Conservation (phyloP, 2,888 invertebrate genomes). For the Trichopria drosophilae region DNA sequence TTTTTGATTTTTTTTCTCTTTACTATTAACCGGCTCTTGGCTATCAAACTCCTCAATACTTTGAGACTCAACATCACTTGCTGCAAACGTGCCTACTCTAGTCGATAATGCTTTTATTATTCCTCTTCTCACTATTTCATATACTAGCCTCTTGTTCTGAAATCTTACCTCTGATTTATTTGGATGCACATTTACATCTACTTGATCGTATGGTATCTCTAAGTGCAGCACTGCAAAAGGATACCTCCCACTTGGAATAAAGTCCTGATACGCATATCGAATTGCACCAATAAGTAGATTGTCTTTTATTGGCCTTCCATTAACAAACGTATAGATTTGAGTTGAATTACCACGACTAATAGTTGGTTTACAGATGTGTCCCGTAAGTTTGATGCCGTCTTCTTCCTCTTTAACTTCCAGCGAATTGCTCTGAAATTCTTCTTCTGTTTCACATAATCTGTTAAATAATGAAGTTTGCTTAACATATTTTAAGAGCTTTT, state of each 20-base stretch:
- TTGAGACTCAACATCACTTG: conserved; percentile 6
- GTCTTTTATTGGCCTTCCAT: conserved; percentile 27
- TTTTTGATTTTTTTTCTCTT: too few species aligned
- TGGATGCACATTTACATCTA: conserved; percentile 26
- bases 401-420: conserved; percentile 18
- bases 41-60: conserved; percentile 12
- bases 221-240: conserved; percentile 13
- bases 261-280: conserved; percentile 26
- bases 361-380: conserved; percentile 26
- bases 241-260: conserved; percentile 23
- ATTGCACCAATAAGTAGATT: conserved; percentile 22
- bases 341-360: conserved; percentile 20
- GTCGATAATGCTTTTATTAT: conserved; percentile 24
- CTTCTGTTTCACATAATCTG: conserved; percentile 23
- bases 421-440: conserved; percentile 25
- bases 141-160: conserved; percentile 25
- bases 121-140: conserved; percentile 27
- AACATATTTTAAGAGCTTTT: conserved; percentile 19
- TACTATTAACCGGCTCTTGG: conserved; percentile 10
- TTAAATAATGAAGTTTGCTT: conserved; percentile 24
- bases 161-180: conserved; percentile 26
- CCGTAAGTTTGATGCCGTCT: conserved; percentile 21
- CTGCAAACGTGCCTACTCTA: conserved; percentile 18
- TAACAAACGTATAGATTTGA: conserved; percentile 24
- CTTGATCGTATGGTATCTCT: conserved; percentile 14